Evolutionary conservation across 2,888 invertebrate genomes (phyloP).

Genomic region (Eutolmus rufibarbis): DNA sequence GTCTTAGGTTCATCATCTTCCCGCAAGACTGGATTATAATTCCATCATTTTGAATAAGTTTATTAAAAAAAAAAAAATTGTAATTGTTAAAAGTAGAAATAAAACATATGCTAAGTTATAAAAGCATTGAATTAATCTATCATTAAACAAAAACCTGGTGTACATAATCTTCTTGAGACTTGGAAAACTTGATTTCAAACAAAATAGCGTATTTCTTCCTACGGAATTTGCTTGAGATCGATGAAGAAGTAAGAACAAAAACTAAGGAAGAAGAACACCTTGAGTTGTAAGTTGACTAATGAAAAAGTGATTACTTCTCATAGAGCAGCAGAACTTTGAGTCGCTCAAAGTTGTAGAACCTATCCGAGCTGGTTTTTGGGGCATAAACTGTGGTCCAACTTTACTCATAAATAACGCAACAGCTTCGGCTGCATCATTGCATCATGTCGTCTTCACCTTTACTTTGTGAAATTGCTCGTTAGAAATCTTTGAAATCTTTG

Average conservation of each 20-base stretch:
- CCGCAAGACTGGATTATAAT: too few relatives aligned
- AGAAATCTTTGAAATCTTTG: neutral
- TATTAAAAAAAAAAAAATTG: too few relatives aligned
- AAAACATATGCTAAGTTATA: too few relatives aligned
- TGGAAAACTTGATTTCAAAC: neutral
- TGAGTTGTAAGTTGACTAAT: neutral
- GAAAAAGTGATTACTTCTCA: neutral
- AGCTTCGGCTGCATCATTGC: neutral
- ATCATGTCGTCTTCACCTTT: neutral
- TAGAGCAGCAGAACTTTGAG: neutral
- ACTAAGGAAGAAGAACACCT: neutral
- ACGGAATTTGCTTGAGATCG: neutral
- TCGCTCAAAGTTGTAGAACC: neutral
- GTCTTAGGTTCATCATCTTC: too few relatives aligned
- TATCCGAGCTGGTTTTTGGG: neutral
- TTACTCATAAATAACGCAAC: neutral
- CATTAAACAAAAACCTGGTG: too few relatives aligned
- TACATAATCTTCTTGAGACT: too few relatives aligned
- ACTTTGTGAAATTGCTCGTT: neutral
- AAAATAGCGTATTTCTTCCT: neutral
- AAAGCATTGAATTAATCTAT: too few relatives aligned
- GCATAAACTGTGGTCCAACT: neutral
- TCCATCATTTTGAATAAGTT: too few relatives aligned
- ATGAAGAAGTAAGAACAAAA: neutral
- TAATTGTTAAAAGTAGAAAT: too few relatives aligned